Percentiles rank a stretch among this genome's conserved stretches.
These are phyloP conservation scores for Tetanocera ferruginea DNA, from an alignment of 2,888 invertebrate species.

Conservation along the genomic window DNA sequence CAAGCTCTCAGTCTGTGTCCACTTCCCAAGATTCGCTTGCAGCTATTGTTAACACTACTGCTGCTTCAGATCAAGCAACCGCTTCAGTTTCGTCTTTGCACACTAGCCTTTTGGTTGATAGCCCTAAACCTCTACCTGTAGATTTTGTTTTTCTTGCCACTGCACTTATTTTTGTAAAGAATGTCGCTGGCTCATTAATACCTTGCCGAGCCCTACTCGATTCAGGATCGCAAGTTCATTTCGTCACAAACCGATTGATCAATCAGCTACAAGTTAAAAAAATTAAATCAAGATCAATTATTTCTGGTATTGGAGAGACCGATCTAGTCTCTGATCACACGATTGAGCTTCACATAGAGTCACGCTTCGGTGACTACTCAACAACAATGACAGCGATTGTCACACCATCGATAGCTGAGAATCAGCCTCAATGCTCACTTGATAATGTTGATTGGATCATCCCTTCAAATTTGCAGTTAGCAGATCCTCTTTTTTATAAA, in stretches of 20 bases:
- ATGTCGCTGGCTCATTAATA: too few relatives aligned
- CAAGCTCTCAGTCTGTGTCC: neutral
- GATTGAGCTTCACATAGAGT: conserved; percentile 16
- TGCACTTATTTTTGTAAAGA: neutral
- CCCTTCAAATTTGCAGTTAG: conserved; percentile 43
- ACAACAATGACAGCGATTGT: conserved; percentile 41
- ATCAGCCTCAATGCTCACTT: conserved; percentile 44
- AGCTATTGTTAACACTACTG: too few relatives aligned
- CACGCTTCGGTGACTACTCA: neutral
- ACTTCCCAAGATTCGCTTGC: too few relatives aligned
- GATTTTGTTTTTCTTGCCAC: neutral
- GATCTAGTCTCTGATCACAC: conserved; percentile 23
- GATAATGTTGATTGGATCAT: conserved; percentile 39
- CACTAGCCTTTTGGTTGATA: too few relatives aligned
- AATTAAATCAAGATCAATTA: conserved; percentile 5
- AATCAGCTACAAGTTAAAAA: conserved; percentile 15
- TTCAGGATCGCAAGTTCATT: neutral
- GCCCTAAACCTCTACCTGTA: neutral
- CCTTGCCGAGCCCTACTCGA: too few relatives aligned
- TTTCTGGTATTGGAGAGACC: conserved; percentile 41
- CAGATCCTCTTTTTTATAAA: conserved; percentile 47
- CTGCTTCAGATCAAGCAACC: too few relatives aligned
- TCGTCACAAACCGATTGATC: conserved; percentile 37
- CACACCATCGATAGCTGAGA: conserved; percentile 44
- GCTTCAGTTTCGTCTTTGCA: too few relatives aligned